Base-by-base conservation (phyloP, 2,797 vertebrate genomes). In the Masticophis lateralis region DNA sequence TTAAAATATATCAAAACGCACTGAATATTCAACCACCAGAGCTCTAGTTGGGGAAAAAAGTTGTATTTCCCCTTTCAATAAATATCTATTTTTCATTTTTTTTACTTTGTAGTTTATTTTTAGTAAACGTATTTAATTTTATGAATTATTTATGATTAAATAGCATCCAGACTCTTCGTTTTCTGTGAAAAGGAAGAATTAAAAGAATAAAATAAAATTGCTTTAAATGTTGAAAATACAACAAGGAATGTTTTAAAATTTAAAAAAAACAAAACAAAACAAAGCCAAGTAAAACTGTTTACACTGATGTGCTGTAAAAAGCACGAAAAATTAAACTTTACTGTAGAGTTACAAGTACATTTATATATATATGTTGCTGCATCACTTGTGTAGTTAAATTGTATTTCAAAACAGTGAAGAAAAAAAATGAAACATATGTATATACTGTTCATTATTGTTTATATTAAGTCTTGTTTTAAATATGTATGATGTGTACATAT, bases 161-260 rank as follows among this genome's bases (percentile, higher is more conserved):
- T 97, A 97, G 98, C 97, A 99, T 99, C 98, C 99, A 99, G 98
- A 99, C 98, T 98, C 98, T 99, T 99, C 99, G 99, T 99, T 99
- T 99, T 99, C 99, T 99, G 99, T 99, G 99, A 99, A 99, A 99
- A 99, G 99, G 99, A 99, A 99, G 99, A 99, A 99, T 98, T 98
- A 99, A 98, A 98, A 83, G 47, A 79, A 83, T 69, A 69, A 69
- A 69, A 69, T 69, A 63, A 96, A 99, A 99, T 99, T 98, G 99
- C 99, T 99, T 99, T 99, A 99, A 98, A 99, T 99, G 98, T 98
- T 99, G 99, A 98, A 98, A 98, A 97, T 98, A 98, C 97, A 98
- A 98, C 97, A 98, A 98, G 98, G 99, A 99, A 99, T 99, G 99
- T 99, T 98, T 99, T 99, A 98, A 99, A 99, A 99, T 99, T 83